Evolutionary conservation across 2,888 invertebrate species (phyloP).

Genomic region (Abscondita cerata): DNA sequence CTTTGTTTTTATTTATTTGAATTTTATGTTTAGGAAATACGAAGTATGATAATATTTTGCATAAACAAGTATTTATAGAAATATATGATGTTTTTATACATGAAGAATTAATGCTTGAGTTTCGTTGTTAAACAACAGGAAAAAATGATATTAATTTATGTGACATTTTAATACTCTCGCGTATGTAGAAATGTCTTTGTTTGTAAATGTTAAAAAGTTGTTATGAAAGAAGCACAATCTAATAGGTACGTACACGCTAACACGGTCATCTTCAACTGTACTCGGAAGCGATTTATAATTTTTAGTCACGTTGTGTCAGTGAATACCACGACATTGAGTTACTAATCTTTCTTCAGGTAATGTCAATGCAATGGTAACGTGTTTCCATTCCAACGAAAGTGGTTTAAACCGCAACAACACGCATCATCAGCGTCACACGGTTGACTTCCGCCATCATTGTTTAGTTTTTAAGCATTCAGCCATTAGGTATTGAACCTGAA

Average conservation of each 20-base stretch:
- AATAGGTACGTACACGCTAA: too few relatives aligned
- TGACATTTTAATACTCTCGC: too few relatives aligned
- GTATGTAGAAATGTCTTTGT: too few relatives aligned
- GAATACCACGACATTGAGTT: constrained; percentile 8
- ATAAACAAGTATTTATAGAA: too few relatives aligned
- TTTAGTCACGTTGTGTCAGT: constrained; percentile 25
- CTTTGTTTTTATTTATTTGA: too few relatives aligned
- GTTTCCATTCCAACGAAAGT: constrained; percentile 18
- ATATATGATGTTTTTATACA: too few relatives aligned
- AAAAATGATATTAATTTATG: too few relatives aligned
- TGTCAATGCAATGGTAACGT: constrained; percentile 30
- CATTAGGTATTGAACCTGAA: constrained; percentile 34
- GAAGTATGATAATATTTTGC: too few relatives aligned
- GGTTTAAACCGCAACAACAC: constrained; percentile 32
- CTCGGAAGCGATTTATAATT: constrained; percentile 18
- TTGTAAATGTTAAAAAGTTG: constrained; percentile 2
- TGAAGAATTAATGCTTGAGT: too few relatives aligned
- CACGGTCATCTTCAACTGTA: neutral
- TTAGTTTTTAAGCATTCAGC: constrained; percentile 31
- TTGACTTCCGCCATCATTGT: constrained; percentile 26
- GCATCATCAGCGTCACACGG: constrained; percentile 36
- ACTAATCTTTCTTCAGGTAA: constrained; percentile 13
- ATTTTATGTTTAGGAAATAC: too few relatives aligned
- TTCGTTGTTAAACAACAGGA: too few relatives aligned
- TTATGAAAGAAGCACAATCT: too few relatives aligned